Evolutionary conservation across 2,113 vertebrate species (phyloP).

Genomic region (Peromyscus polionotus): DNA sequence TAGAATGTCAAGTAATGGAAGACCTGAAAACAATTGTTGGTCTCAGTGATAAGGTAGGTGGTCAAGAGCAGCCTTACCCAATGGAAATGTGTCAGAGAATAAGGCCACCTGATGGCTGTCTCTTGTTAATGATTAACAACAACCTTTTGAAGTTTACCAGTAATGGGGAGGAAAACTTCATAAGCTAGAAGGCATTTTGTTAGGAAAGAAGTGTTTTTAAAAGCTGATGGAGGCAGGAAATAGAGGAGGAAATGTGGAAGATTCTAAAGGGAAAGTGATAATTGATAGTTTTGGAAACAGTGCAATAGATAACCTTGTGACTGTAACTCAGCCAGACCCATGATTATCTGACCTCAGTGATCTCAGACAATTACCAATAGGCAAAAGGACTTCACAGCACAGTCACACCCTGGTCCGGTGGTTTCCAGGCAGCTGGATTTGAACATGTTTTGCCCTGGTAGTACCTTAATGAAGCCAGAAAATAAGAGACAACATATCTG

Average conservation of each 20-base stretch:
- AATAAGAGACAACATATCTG: slow-evolving; percentile 28
- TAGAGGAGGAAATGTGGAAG: slow-evolving; percentile 56
- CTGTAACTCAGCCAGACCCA: slow-evolving; percentile 61
- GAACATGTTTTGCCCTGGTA: slow-evolving; percentile 22
- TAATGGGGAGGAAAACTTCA: not conserved
- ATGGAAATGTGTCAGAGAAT: not conserved
- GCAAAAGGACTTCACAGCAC: slow-evolving; percentile 63
- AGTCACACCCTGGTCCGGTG: slow-evolving; percentile 48
- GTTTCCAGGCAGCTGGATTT: slow-evolving; percentile 56
- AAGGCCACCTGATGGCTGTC: not conserved
- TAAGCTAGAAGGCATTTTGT: slow-evolving; percentile 3
- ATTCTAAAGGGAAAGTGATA: slow-evolving; percentile 58
- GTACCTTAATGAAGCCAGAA: slow-evolving; percentile 64
- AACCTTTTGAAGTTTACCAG: slow-evolving; percentile 10
- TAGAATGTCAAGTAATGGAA: slow-evolving; percentile 47
- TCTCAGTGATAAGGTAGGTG: not conserved
- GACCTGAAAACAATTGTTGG: not conserved
- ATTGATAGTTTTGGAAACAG: slow-evolving; percentile 68
- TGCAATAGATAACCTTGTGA: slow-evolving; percentile 68
- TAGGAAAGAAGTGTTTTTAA: not conserved
- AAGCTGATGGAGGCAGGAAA: slow-evolving; percentile 43
- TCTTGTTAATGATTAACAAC: not conserved
- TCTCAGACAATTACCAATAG: slow-evolving; percentile 61
- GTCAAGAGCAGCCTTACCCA: slow-evolving; percentile 10
- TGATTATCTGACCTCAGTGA: slow-evolving; percentile 75